Evolutionary conservation across 2,113 vertebrate genomes (phyloP), one percentile per base, ranked within the genome.

Genomic region (Ceuthmochares aereus): DNA sequence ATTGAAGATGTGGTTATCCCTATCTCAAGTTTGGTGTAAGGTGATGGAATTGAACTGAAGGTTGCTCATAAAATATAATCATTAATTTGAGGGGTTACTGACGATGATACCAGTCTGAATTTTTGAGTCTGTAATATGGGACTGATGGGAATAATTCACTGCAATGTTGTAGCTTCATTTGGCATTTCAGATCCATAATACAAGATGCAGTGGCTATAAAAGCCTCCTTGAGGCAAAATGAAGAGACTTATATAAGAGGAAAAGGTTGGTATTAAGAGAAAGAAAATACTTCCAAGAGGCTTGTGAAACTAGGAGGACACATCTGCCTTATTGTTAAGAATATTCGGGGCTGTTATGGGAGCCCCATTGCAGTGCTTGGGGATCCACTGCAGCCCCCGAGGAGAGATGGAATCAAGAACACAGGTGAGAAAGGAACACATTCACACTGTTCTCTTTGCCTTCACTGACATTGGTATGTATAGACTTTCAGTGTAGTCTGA

Each of bases 151-250:
- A 20, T 59, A 76, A 83, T 62, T 54, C 49, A 15, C 7, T 79
- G 34, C 49, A 22, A 20, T 29, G 8, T 5, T 72, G 51, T 15
- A 66, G 43, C 42, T 37, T 62, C 47, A 29, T 42, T 12, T 91
- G 62, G 58, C 30, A 22, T 51, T 91, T 69, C 36, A 19, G 22
- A 32, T 54, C 67, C 8, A 2, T 52, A 36, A 1, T 2, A 22
- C 0, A 5, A 88, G 62, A 27, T 0, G 0, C 36, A 10, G 63
- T 12, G 18, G 55, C 78, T 73, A 3, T 52, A 67, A 89, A 60
- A 83, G 7, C 37, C 78, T 90, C 78, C 67, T 90, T 42, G 87
- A 78, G 86, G 89, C 73, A 47, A 78, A 78, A 84, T 29, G 18
- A 59, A 47, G n/a, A 62, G 40, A 30, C 1, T 1, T 54, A 32